Percentiles rank a stretch among this genome's conserved stretches.
Evolutionary conservation across 53 echinoderm and acorn worm genomes (phyloP).

Genomic region (Paelopatides confundens): DNA sequence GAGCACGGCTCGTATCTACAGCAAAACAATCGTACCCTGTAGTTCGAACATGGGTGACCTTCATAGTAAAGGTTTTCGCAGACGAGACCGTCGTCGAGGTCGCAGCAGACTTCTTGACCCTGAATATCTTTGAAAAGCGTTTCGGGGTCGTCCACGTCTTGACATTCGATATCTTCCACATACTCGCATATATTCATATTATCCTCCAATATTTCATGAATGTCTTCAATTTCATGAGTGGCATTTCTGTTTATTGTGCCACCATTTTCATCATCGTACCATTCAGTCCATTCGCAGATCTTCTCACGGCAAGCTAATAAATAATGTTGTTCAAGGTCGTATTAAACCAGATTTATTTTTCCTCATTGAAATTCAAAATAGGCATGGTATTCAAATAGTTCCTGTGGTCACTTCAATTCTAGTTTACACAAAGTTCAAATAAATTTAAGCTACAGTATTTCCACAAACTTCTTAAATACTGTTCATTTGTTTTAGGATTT

Average conservation of each 20-base stretch:
- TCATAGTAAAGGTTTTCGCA: conserved; percentile 31
- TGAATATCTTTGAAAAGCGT: conserved; percentile 8
- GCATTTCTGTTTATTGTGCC: neutral
- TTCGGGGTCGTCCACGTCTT: neutral
- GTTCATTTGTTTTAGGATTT: too few relatives aligned
- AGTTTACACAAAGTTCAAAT: too few relatives aligned
- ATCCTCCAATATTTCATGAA: conserved; percentile 9
- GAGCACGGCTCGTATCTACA: conserved; percentile 24
- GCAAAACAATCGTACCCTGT: conserved; percentile 1
- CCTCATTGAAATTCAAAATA: too few relatives aligned
- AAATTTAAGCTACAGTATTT: too few relatives aligned
- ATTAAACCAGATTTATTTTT: too few relatives aligned
- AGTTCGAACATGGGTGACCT: conserved; percentile 34
- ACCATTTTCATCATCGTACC: conserved; percentile 58
- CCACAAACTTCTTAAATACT: too few relatives aligned
- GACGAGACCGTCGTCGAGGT: conserved; percentile 25
- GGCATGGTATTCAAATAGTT: too few relatives aligned
- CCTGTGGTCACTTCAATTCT: too few relatives aligned
- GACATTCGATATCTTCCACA: conserved; percentile 27
- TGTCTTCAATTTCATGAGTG: conserved; percentile 43
- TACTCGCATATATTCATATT: conserved; percentile 34
- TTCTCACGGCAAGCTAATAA: conserved; percentile 1
- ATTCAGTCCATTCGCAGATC: conserved; percentile 61
- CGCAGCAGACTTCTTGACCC: conserved; percentile 37
- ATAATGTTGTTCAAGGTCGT: too few relatives aligned